Base-by-base conservation (phyloP, 2,797 vertebrate species). In the Manis javanica region DNA sequence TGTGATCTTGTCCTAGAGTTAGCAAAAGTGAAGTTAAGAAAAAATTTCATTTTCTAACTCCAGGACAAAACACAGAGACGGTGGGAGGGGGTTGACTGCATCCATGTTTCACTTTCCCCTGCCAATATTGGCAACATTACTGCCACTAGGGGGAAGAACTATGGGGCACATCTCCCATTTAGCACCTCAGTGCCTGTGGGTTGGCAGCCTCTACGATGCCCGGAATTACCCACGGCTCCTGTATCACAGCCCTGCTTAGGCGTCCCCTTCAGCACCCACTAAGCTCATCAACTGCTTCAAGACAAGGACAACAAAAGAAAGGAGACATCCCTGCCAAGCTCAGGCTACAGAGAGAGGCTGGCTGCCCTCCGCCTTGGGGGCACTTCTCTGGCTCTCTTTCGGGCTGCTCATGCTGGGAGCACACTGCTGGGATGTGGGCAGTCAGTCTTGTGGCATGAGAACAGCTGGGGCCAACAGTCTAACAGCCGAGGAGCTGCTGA, bases 1-100 rank as follows among this genome's bases (percentile, higher is more conserved):
- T n/a, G 15, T 59, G 16, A 59, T 77, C 86, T 82, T 84, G 21
- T 91, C 7, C 64, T 61, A 24, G n/a, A 59, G 77, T 87, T 79
- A 69, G 79, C 26, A 91, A 88, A 61, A 42, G 2, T 24, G 3
- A 63, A 57, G 2, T 59, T 55, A 53, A 34, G 46, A 71, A 53
- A 53, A 92, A 42, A 31, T 5, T 13, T 16, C 3, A 0, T 29
- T 83, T 68, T 74, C 6, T 37, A 61, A 72, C 4, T 61, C 31
- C 2, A 42, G 16, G 18, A 63, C 14, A 90, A 86, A 49, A 82
- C n/a, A 53, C 3, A 74, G 12, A 78, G 84, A n/a, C 1, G 31
- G 42, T 10, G 51, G 69, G 78, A 91, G 14, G 14, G 10, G 21
- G 6, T 12, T 68, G 23, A 39, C 16, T 59, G 11, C 39, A 87